Percentiles rank a stretch among this genome's conserved stretches.
Evolutionary conservation across 2,113 vertebrate species (phyloP).

Genomic region (Falco punctatus): DNA sequence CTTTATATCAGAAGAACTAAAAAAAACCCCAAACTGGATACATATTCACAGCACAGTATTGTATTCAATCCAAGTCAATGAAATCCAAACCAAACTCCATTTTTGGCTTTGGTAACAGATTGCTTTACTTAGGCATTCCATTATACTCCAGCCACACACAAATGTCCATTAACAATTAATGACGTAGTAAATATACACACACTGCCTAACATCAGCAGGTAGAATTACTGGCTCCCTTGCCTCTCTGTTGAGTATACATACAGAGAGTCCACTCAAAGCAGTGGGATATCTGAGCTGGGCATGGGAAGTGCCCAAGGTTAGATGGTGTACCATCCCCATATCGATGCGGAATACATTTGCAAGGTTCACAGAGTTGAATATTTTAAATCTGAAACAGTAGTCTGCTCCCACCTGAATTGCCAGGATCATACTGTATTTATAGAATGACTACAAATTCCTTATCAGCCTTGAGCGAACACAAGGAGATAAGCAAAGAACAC

Average conservation of each 20-base stretch:
- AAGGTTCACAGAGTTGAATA: neutral
- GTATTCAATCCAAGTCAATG: neutral
- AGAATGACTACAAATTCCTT: conserved; percentile 33
- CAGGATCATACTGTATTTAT: neutral
- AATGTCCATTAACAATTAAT: neutral
- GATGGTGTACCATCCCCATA: neutral
- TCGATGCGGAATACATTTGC: neutral
- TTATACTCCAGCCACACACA: neutral
- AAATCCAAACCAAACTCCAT: neutral
- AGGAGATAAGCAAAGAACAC: conserved; percentile 27
- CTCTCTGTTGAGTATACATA: neutral
- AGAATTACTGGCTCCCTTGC: neutral
- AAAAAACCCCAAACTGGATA: neutral
- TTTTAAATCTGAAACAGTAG: neutral
- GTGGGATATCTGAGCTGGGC: neutral
- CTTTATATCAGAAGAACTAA: neutral
- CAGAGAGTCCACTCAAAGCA: neutral
- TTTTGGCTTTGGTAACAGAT: neutral
- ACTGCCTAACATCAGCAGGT: neutral
- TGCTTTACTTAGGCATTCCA: neutral
- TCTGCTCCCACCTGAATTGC: neutral
- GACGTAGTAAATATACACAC: neutral
- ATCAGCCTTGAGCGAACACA: neutral
- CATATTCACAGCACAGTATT: neutral
- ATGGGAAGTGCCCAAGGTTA: neutral